Evolutionary conservation across 2,888 invertebrate genomes (phyloP), one percentile per base, ranked within the genome.

Genomic region (Ichneumon xanthorius): DNA sequence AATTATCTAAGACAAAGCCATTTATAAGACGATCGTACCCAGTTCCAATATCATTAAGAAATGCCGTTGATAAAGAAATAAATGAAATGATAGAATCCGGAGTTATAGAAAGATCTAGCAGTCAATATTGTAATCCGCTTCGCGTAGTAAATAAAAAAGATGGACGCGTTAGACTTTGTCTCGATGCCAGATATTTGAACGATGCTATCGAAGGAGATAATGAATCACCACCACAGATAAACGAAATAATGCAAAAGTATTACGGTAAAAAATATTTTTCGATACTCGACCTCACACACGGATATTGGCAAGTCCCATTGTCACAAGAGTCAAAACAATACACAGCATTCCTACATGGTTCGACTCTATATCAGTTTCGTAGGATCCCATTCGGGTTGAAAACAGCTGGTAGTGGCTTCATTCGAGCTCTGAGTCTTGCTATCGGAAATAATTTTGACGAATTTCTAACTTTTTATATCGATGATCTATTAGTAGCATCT

Each of bases 401-500:
- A n/a, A n/a, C n/a, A n/a, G n/a, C n/a, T n/a, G n/a, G n/a, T n/a
- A n/a, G n/a, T n/a, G n/a, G n/a, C 7, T 89, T 89, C 71, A 86
- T 88, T 1, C 53, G 87, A 30, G 83, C 86, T 30, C 75, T 90
- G 30, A 58, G 58, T 9, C 22, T 58, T 22, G 58, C 58, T 9
- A 73, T 92, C 7, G 91, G 89, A 11, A 87, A 89, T 7, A 87
- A 89, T 70, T 85, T 89, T 14, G 78, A 87, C n/a, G 78, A 87
- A 50, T 91, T 89, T 84, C 67, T 89, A n/a, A 67, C 85, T 14
- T 87, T 77, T 61, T 92, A 92, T 79, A 87, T 92, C 19, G 92
- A 92, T 82, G 92, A 93, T 83, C 55, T 92, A 7, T 70, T 92
- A 1, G 87, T 92, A 4, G 86, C 88, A 0, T 92, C 91, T 0